phyloP scores from a whole-genome alignment of 2,113 vertebrate genomes.

The Athene noctua region DNA sequence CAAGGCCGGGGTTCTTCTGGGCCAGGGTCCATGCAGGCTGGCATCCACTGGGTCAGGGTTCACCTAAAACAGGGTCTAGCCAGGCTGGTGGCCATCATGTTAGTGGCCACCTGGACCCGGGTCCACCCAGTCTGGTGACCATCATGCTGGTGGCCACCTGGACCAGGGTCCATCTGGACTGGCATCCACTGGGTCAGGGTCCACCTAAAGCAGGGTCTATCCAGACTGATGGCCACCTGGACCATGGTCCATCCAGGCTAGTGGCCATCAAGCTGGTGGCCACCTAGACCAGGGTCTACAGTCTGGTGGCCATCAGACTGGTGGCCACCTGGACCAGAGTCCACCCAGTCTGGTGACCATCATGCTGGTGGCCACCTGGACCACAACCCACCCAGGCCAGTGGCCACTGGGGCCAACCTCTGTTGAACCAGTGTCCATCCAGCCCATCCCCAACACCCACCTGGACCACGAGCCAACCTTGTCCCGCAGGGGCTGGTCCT shows the following conservation, averaged over 20 bases:
- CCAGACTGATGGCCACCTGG: neutral
- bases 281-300: neutral
- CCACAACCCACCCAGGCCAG: neutral
- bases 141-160: neutral
- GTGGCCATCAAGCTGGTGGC: neutral
- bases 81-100: neutral
- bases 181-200: neutral
- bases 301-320: neutral
- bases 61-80: no score
- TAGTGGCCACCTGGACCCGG: no score
- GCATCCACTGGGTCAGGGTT: neutral
- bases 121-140: neutral
- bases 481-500: rapidly evolving
- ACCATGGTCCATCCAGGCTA: no score
- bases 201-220: no score
- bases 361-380: rapidly evolving
- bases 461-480: neutral
- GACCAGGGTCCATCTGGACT: no score
- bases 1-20: no score
- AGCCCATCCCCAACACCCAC: neutral
- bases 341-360: rapidly evolving
- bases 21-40: neutral
- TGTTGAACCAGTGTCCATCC: neutral
- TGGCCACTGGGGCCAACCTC: neutral
- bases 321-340: neutral